Conservation (phyloP, 2,113 vertebrate genomes). For the Chinchilla lanigera region DNA sequence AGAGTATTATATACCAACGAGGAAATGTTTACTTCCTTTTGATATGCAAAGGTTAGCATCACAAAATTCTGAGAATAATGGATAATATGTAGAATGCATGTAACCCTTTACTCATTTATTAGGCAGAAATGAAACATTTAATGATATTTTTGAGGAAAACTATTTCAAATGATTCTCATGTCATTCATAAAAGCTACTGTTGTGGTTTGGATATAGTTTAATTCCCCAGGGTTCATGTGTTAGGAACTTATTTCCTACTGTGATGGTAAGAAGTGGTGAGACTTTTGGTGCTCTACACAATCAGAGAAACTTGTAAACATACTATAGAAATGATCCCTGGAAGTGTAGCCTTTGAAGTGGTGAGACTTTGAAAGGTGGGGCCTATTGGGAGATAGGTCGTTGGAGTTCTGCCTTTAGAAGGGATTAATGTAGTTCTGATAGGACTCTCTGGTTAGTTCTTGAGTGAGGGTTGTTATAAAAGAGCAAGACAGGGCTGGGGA, state of each 20-base stretch:
- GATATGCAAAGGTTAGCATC: neutral
- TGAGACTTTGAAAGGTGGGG: neutral
- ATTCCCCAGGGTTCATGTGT: neutral
- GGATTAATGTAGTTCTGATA: neutral
- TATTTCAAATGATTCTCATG: neutral
- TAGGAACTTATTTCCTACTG: neutral
- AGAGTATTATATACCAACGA: neutral
- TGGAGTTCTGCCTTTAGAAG: neutral
- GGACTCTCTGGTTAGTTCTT: neutral
- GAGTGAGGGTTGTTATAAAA: neutral
- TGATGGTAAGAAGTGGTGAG: neutral
- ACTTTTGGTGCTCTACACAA: too few species aligned
- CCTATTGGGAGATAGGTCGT: neutral
- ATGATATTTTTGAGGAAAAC: neutral
- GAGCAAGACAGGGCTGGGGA: neutral
- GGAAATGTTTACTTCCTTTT: neutral
- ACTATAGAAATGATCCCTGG: too few species aligned
- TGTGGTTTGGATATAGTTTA: neutral
- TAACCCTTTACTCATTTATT: neutral
- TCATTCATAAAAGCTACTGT: constrained; percentile 30
- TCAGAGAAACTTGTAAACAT: too few species aligned
- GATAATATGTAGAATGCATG: neutral
- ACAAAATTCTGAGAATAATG: constrained; percentile 13
- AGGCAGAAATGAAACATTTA: neutral
- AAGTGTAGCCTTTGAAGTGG: neutral